Conservation (phyloP, 2,797 vertebrate species). For the Platalea minor region DNA sequence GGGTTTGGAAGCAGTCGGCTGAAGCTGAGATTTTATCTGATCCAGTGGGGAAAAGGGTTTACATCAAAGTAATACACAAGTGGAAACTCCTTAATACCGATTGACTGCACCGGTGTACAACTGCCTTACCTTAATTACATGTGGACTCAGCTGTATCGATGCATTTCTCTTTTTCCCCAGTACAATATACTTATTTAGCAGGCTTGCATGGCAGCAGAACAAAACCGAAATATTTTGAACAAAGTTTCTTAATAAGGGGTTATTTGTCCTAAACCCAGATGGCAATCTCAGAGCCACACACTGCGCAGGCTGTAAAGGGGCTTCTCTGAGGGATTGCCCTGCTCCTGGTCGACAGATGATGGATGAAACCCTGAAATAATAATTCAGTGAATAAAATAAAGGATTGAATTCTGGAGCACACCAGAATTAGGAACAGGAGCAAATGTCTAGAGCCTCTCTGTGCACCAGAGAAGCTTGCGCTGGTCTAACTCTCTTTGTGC, state of each 20-base stretch:
- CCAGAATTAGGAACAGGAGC: not conserved
- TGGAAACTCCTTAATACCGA: not conserved
- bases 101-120: fast-evolving
- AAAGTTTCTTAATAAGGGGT: not conserved
- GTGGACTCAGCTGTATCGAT: fast-evolving
- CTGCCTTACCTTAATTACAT: not conserved
- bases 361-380: not conserved
- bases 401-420: not conserved
- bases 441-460: not conserved
- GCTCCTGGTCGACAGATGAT: not conserved
- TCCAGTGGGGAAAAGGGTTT: not conserved
- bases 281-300: not conserved
- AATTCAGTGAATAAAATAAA: not conserved
- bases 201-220: not conserved
- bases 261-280: not conserved
- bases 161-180: not conserved
- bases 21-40: not conserved
- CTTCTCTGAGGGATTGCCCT: not conserved
- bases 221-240: not conserved
- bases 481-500: not conserved
- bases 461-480: not conserved
- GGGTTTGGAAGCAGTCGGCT: not conserved
- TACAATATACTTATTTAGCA: not conserved
- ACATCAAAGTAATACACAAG: not conserved
- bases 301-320: not conserved